Conservation (phyloP, 2,113 vertebrate species). For the Pogona vitticeps region DNA sequence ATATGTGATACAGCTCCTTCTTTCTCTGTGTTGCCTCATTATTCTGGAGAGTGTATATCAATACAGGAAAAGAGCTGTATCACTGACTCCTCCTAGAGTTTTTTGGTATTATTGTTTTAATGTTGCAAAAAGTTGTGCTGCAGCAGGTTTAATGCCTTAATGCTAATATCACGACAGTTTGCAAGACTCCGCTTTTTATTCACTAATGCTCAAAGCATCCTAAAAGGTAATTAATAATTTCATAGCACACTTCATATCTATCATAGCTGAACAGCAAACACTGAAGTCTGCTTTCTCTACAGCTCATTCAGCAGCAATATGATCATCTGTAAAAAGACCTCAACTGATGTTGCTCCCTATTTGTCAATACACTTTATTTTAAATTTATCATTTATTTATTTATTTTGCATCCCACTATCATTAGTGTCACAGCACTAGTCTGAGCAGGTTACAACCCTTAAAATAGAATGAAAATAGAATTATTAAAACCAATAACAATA, state of each 20-base stretch:
- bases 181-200: too few relatives aligned
- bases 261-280: fast-evolving
- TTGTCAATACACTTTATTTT: not conserved
- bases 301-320: fast-evolving
- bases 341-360: not conserved
- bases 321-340: not conserved
- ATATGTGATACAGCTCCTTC: not conserved
- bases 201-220: too few relatives aligned
- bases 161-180: not conserved
- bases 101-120: not conserved
- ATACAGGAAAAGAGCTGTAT: not conserved
- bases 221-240: too few relatives aligned
- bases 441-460: too few relatives aligned
- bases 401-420: too few relatives aligned
- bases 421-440: too few relatives aligned
- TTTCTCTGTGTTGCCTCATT: not conserved
- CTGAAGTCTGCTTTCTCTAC: not conserved
- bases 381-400: too few relatives aligned
- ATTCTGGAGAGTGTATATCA: not conserved
- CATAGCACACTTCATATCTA: conserved; percentile 7
- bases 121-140: not conserved
- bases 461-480: too few relatives aligned
- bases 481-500: too few relatives aligned
- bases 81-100: not conserved
- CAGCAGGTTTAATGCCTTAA: not conserved